Evolutionary conservation across 1,140 invertebrate genomes (phyloP).

Genomic region (Drosophila bifasciata): DNA sequence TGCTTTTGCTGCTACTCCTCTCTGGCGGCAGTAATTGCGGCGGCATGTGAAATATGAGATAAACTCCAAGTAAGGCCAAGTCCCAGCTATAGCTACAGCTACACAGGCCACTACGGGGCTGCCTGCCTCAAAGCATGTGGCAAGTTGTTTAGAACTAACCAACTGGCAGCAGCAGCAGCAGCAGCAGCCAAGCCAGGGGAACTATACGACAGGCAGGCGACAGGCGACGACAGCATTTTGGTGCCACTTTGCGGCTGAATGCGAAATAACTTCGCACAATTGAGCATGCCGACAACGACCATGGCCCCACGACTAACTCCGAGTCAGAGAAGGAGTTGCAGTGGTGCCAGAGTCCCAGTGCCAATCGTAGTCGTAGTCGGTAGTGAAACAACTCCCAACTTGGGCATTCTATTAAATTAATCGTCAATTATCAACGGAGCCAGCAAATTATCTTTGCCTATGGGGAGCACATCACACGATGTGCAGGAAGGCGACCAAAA

Average conservation of each 20-base stretch:
- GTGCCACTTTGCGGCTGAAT: conserved; percentile 78
- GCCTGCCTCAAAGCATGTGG: conserved; percentile 73
- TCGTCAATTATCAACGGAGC: conserved; percentile 79
- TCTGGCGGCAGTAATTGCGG: conserved; percentile 73
- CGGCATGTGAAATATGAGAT: conserved; percentile 82
- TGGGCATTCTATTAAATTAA: conserved; percentile 83
- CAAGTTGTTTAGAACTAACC: conserved; percentile 81
- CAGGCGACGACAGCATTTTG: conserved; percentile 79
- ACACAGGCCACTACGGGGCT: conserved; percentile 3
- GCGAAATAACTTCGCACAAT: conserved; percentile 82
- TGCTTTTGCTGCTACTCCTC: conserved; percentile 8
- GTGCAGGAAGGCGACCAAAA: conserved; percentile 8
- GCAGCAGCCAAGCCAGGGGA: conserved; percentile 25
- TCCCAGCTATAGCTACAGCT: conserved; percentile 32
- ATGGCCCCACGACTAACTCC: neutral
- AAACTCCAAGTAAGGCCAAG: conserved; percentile 78
- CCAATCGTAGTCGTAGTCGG: conserved; percentile 20
- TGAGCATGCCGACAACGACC: conserved; percentile 72
- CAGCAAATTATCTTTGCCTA: conserved; percentile 46
- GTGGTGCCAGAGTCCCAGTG: neutral
- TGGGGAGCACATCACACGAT: conserved; percentile 44
- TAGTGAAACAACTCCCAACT: conserved; percentile 61
- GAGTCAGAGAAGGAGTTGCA: conserved; percentile 10
- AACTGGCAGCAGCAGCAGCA: conserved; percentile 39
- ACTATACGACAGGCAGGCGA: conserved; percentile 48